Evolutionary conservation across 2,888 invertebrate species (phyloP).

Genomic region (Watsonalla cultraria): DNA sequence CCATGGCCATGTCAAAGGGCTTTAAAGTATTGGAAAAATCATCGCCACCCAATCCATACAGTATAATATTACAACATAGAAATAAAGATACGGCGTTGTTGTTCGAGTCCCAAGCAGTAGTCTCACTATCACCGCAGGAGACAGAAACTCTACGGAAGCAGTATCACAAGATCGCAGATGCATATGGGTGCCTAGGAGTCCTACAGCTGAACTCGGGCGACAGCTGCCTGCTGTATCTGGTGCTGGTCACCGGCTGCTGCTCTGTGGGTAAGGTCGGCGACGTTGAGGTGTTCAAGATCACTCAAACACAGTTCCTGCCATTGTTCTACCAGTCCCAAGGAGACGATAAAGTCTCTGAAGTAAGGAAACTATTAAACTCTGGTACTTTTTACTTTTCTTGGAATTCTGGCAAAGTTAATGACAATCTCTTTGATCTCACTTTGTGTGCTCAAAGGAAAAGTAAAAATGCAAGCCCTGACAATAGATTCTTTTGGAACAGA

Average conservation of each 20-base stretch:
- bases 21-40: conserved; percentile 94
- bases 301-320: conserved; percentile 94
- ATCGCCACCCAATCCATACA: conserved; percentile 91
- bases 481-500: conserved; percentile 99
- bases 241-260: conserved; percentile 96
- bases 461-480: conserved; percentile 90
- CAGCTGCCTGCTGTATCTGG: conserved; percentile 90
- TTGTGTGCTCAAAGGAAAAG: conserved; percentile 94
- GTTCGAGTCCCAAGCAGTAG: conserved; percentile 95
- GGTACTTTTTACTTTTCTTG: conserved; percentile 99
- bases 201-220: conserved; percentile 92
- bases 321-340: conserved; percentile 84
- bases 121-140: conserved; percentile 91
- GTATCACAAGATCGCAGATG: conserved; percentile 95
- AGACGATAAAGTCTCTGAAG: conserved; percentile 81
- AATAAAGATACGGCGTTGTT: conserved; percentile 91
- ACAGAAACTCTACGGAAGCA: conserved; percentile 92
- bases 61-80: conserved; percentile 92
- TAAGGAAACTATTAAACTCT: conserved; percentile 95
- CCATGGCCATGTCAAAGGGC: conserved; percentile 96
- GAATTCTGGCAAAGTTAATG: conserved; percentile 74
- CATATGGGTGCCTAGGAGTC: conserved; percentile 97
- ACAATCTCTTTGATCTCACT: conserved; percentile 90
- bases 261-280: conserved; percentile 97
- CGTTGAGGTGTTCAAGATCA: conserved; percentile 96